Percentiles rank a stretch among this genome's conserved stretches.
Conservation (phyloP, 1,140 invertebrate species). For the Onthophagus taurus region DNA sequence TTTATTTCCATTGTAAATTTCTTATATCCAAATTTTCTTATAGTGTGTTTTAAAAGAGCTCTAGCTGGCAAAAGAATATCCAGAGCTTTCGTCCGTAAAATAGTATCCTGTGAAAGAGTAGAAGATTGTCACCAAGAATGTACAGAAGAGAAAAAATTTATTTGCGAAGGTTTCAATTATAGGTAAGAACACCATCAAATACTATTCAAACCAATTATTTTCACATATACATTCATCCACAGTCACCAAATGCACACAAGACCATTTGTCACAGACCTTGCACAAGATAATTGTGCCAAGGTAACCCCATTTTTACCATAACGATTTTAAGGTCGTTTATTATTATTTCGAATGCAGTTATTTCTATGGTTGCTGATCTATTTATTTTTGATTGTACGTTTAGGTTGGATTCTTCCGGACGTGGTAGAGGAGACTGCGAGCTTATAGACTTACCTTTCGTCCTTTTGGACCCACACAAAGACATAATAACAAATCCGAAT, state of each 20-base stretch:
- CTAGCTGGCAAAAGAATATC: conserved; percentile 57
- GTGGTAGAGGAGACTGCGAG: conserved; percentile 61
- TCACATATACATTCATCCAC: too few relatives aligned
- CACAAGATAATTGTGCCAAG: too few relatives aligned
- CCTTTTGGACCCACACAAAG: conserved; percentile 50
- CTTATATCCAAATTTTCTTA: conserved; percentile 27
- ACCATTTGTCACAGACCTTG: too few relatives aligned
- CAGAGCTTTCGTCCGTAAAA: conserved; percentile 52
- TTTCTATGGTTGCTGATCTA: not conserved
- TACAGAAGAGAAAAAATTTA: conserved; percentile 59
- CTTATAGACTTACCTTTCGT: conserved; percentile 56
- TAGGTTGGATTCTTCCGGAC: conserved; percentile 50
- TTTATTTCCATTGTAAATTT: not conserved
- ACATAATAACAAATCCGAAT: conserved; percentile 56
- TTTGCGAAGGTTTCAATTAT: conserved; percentile 75
- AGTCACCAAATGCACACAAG: too few relatives aligned
- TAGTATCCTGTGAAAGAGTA: conserved; percentile 56
- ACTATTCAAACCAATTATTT: too few relatives aligned
- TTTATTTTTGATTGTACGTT: conserved; percentile 23
- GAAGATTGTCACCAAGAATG: conserved; percentile 67
- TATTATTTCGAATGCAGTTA: too few relatives aligned
- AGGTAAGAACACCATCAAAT: too few relatives aligned
- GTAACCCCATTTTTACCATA: too few relatives aligned
- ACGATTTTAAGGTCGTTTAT: too few relatives aligned
- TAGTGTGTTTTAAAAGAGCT: conserved; percentile 65